Evolutionary conservation across 2,888 invertebrate species (phyloP).

Genomic region (Spilarctia lutea): DNA sequence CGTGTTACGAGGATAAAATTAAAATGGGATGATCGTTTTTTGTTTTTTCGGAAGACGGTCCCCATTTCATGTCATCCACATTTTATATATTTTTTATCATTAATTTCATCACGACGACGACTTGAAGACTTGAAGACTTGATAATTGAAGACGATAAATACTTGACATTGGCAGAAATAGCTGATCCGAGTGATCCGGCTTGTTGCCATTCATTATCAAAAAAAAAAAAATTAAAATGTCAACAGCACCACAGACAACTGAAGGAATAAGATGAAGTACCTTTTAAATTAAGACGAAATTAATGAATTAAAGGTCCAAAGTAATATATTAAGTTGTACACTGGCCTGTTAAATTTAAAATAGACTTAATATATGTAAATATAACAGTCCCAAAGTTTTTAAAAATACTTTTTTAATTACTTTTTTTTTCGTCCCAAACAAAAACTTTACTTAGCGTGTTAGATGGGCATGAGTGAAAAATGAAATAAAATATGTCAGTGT

Average conservation of each 20-base stretch:
- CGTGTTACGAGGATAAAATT: neutral
- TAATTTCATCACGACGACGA: too few relatives aligned
- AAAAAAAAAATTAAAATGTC: neutral
- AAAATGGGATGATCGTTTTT: too few relatives aligned
- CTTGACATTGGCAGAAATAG: too few relatives aligned
- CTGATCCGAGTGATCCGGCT: too few relatives aligned
- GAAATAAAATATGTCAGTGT: slow-evolving; percentile 24
- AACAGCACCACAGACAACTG: neutral
- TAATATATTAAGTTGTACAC: neutral
- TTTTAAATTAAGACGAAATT: too few relatives aligned
- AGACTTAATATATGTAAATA: neutral
- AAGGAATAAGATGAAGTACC: neutral
- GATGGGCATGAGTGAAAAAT: slow-evolving; percentile 28
- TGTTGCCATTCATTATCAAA: too few relatives aligned
- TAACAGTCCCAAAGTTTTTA: neutral
- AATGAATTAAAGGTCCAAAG: neutral
- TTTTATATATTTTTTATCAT: too few relatives aligned
- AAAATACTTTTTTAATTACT: neutral
- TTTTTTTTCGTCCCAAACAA: neutral
- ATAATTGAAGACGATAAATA: too few relatives aligned
- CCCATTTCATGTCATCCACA: too few relatives aligned
- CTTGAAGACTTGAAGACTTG: too few relatives aligned
- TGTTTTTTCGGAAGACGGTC: too few relatives aligned
- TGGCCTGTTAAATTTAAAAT: neutral
- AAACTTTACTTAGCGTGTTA: slow-evolving; percentile 9